A percentile compares a stretch with the other conserved stretches of the same genome.
Evolutionary conservation across 2,113 vertebrate species (phyloP).

Genomic region (Myrmophylax atrothorax): DNA sequence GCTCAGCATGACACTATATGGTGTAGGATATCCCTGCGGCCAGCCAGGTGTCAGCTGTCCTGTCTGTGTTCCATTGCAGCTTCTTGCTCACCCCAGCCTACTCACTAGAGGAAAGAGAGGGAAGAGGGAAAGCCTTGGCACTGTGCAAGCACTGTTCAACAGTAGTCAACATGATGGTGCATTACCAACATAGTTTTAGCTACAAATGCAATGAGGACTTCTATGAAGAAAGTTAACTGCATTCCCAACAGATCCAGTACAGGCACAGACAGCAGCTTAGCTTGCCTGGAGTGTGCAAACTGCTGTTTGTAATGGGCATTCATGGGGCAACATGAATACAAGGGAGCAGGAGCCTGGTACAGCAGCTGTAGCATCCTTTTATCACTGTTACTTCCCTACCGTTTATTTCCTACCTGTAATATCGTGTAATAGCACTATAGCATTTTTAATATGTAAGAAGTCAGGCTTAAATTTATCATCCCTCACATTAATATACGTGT

Average conservation of each 20-base stretch:
- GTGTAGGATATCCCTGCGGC: background rate
- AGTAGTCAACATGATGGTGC: background rate
- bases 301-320: background rate
- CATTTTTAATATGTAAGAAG: background rate
- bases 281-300: background rate
- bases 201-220: background rate
- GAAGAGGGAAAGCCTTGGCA: background rate
- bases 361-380: background rate
- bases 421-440: background rate
- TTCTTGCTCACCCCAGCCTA: background rate
- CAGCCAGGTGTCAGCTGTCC: background rate
- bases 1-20: background rate
- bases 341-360: background rate
- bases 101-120: rapidly evolving
- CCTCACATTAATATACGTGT: background rate
- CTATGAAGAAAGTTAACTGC: background rate
- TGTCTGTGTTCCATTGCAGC: background rate
- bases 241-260: background rate
- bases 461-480: background rate
- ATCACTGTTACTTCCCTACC: background rate
- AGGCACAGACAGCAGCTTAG: background rate
- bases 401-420: background rate
- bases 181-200: background rate
- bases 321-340: background rate
- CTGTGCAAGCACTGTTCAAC: background rate